These are phyloP conservation scores for Ptychadena robeensis DNA, from an alignment of 2,797 vertebrate genomes.

Conservation along the genomic window DNA sequence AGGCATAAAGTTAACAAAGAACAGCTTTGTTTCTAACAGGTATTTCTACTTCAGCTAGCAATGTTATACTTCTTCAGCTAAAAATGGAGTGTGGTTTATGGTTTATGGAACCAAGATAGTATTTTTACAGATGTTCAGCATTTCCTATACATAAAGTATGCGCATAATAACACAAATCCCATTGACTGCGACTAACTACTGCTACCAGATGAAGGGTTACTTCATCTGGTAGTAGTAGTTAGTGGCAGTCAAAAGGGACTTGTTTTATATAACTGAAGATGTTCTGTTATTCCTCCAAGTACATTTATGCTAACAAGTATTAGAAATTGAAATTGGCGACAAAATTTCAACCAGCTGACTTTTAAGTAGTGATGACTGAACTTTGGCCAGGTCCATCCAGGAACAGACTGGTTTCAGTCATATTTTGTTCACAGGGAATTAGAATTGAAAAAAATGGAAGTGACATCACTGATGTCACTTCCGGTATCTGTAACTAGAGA, in stretches of 20 bases:
- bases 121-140: background rate
- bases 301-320: slow-evolving; percentile 35
- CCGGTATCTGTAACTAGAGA: too few relatives aligned
- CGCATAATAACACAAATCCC: too few relatives aligned
- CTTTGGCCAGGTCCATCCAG: too few relatives aligned
- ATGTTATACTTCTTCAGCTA: background rate
- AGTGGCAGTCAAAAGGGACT: background rate
- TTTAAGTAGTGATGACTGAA: too few relatives aligned
- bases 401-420: too few relatives aligned
- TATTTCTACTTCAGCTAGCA: background rate
- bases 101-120: too few relatives aligned
- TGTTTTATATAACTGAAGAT: background rate
- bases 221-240: background rate
- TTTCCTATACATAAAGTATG: background rate
- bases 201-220: too few relatives aligned
- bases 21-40: background rate
- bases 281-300: background rate
- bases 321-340: slow-evolving; percentile 20
- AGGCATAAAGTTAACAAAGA: background rate
- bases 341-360: too few relatives aligned
- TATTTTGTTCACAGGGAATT: too few relatives aligned
- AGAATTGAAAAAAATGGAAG: too few relatives aligned
- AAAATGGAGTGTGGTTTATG: background rate
- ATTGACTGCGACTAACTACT: too few relatives aligned
- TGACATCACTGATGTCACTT: too few relatives aligned